Base-by-base conservation (phyloP, 2,113 vertebrate species). In the Indicator indicator region DNA sequence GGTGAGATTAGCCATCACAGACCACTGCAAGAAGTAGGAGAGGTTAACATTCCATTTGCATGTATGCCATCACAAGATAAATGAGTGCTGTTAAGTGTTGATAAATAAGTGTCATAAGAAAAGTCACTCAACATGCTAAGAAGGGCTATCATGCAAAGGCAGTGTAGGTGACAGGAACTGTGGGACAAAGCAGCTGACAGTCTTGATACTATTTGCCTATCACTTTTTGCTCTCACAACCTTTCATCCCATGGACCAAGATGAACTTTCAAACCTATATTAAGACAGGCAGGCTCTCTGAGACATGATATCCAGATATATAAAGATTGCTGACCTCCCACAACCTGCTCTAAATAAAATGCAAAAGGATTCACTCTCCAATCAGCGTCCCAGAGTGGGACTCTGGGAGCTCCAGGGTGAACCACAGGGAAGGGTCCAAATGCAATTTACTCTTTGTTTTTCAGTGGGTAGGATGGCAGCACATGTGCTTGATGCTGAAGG, bases 191-290 rank as follows among this genome's bases (percentile, higher is more conserved):
- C 83, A 91, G 80, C 80, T 94, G 91, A 64, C 67, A 56, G 56
- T 17, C 5, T 19, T 30, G 46, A 9, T 33, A 14, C 12, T 71
- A 6, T 52, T 62, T 60, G 12, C 65, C 48, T 52, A 7, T 56
- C 56, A 30, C 73, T 68, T 28, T 16, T 4, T 80, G 62, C 63
- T 86, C 71, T 85, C 69, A 21, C 48, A 56, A 67, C 54, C 78
- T 79, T 90, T 72, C 9, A 0, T 84, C 42, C 58, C 1, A 0
- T 52, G 70, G 59, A 76, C 86, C 38, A 70, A 88, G 80, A 14
- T 96, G 89, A 94, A 88, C 88, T 88, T 93, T 90, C 62, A 95
- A 55, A 69, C 86, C 88, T 91, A 94, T 88, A 80, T 93, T 91
- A 84, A 90, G 86, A 89, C 52, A 82, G 27, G 17, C 67, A 94